Conservation (phyloP, 1,140 invertebrate genomes). For the Plodia interpunctella region DNA sequence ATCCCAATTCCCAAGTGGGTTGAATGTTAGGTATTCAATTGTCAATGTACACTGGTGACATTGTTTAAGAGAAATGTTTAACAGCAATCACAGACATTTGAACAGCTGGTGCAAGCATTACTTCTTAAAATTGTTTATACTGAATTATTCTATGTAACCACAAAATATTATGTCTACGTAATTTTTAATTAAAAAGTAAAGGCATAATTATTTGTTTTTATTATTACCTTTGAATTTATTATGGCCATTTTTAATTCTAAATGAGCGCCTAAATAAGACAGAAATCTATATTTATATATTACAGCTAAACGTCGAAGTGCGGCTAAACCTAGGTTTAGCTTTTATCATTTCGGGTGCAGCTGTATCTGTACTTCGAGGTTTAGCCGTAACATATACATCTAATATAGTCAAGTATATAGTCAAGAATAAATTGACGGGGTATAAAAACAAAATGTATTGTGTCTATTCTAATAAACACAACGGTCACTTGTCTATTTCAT, state of each 20-base stretch:
- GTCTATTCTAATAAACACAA: too few species aligned
- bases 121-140: constrained; percentile 67
- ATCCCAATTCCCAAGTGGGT: constrained; percentile 36
- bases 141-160: constrained; percentile 73
- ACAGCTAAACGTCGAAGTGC: too few species aligned
- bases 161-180: constrained; percentile 74
- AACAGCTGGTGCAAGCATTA: constrained; percentile 56
- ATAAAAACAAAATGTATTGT: too few species aligned
- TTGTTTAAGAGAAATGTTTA: constrained; percentile 38
- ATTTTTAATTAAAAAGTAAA: constrained; percentile 73
- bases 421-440: too few species aligned
- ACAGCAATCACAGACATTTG: constrained; percentile 43
- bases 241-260: neutral
- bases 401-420: too few species aligned
- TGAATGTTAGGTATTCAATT: constrained; percentile 36
- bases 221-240: neutral
- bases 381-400: too few species aligned
- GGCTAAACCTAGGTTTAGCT: too few species aligned
- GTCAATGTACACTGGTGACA: constrained; percentile 37
- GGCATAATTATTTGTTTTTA: constrained; percentile 24
- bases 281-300: too few species aligned
- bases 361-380: too few species aligned
- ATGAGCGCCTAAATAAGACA: neutral
- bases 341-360: too few species aligned
- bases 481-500: too few species aligned